Conservation (phyloP, 2,113 vertebrate species). For the Amphiprion ocellaris region DNA sequence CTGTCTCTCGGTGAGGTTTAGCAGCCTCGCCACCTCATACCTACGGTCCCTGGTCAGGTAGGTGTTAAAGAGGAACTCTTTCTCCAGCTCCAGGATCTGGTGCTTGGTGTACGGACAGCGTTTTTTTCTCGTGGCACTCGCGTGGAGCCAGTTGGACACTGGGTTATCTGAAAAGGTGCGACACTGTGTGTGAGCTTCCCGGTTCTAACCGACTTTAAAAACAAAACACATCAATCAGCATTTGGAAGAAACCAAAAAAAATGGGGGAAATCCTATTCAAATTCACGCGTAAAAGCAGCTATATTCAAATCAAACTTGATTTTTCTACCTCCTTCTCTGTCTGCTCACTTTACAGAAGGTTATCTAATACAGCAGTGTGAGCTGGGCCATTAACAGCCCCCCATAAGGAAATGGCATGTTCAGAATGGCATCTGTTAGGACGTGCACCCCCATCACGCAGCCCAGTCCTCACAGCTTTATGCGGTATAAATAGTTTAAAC, state of each 20-base stretch:
- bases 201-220: constrained; percentile 31
- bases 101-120: constrained; percentile 97
- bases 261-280: neutral
- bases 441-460: constrained; percentile 53
- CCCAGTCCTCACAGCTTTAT: constrained; percentile 44
- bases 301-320: neutral
- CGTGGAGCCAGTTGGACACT: constrained; percentile 97
- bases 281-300: constrained; percentile 12
- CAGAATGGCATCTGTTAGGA: constrained; percentile 68
- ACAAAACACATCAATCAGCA: constrained; percentile 29
- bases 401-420: constrained; percentile 73
- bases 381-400: constrained; percentile 63
- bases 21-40: constrained; percentile 94
- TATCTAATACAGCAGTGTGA: constrained; percentile 55
- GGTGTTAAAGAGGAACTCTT: constrained; percentile 98
- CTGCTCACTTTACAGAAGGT: constrained; percentile 19
- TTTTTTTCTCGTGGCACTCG: constrained; percentile 96
- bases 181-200: constrained; percentile 63
- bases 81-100: constrained; percentile 97
- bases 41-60: constrained; percentile 98
- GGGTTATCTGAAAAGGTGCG: constrained; percentile 90
- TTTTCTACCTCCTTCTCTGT: neutral
- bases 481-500: constrained; percentile 62
- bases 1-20: constrained; percentile 97
- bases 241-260: constrained; percentile 1